phyloP scores from a whole-genome alignment of 2,113 vertebrate species.

The Eudyptes chrysolophus region DNA sequence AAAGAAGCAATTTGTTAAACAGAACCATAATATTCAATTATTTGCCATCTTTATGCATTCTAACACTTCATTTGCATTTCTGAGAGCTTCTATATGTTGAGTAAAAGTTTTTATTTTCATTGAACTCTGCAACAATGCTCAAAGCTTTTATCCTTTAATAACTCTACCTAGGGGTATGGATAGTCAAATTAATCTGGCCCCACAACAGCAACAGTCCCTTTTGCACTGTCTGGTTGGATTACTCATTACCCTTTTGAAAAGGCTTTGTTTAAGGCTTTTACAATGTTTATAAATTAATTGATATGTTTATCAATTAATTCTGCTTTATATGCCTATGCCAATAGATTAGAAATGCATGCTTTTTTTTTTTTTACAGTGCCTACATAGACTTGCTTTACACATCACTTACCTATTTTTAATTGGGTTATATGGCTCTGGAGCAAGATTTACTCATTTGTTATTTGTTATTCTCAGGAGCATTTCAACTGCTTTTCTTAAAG shows the following conservation, averaged over 20 bases:
- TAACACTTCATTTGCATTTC: slow-evolving; percentile 17
- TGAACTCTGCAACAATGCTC: not conserved
- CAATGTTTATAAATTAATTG: not conserved
- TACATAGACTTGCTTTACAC: not conserved
- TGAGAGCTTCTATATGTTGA: not conserved
- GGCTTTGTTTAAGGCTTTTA: not conserved
- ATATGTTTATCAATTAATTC: not conserved
- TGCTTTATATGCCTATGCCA: not conserved
- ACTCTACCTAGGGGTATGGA: not conserved
- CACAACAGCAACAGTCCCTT: not conserved
- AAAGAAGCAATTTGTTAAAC: slow-evolving; percentile 10
- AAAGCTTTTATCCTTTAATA: not conserved
- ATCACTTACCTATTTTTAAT: not conserved
- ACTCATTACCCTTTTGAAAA: not conserved
- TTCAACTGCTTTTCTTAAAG: slow-evolving; percentile 41
- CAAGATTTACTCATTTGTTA: slow-evolving; percentile 26
- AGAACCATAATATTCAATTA: not conserved
- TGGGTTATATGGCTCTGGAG: not conserved
- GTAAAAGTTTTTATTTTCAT: not conserved
- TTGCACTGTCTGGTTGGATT: not conserved
- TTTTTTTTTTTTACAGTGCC: not conserved
- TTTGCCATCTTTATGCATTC: not conserved
- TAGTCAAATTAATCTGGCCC: not conserved
- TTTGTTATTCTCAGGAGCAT: slow-evolving; percentile 56
- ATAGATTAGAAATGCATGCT: not conserved